Base-by-base conservation (phyloP, 2,888 invertebrate genomes). In the Catocala nupta region DNA sequence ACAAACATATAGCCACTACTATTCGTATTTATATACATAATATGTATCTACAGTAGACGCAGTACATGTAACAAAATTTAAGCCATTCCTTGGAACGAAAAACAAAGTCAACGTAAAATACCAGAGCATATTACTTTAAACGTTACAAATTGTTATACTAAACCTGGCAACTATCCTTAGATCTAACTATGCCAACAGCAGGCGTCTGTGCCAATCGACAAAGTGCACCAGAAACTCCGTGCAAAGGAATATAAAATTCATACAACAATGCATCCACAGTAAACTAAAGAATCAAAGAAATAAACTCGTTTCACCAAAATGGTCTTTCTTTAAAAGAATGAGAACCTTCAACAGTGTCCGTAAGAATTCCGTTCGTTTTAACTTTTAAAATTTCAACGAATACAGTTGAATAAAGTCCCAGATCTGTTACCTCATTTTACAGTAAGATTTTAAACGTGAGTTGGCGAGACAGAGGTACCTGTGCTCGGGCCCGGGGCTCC, bases 381-480 rank as follows among this genome's bases (percentile, higher is more conserved):
- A 75, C 77, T 73, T 76, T 77, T 63, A 65, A 68, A 73, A 73
- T 71, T 67, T 70, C 71, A 73, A 65, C 64, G 68, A 68, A 66
- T 58, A 57, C 59, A 66, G 57, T 65, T 59, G 68, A 75, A 68
- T 76, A 73, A 75, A 77, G 59, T 65, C 59, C 39, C 55, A 67
- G 78, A 77, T 78, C 78, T 68, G 71, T 73, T 78, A 67, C 70
- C 70, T 78, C 74, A 76, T 76, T 76, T 73, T 68, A 76, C 65
- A 67, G 71, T 73, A 67, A 78, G 71, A 78, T 73, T 77, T 73
- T 78, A 51, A 75, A 66, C 65, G 47, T 66, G 61, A 69, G 63
- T 69, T 64, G 66, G 56, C 61, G 64, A 70, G 65, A 59, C 65
- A 52, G 66, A 53, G 53, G 57, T 74, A 73, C 75, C 65, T 63